Percentiles rank a stretch among this genome's conserved stretches.
Conservation (phyloP, 2,888 invertebrate species). For the Oxytorus armatus region DNA sequence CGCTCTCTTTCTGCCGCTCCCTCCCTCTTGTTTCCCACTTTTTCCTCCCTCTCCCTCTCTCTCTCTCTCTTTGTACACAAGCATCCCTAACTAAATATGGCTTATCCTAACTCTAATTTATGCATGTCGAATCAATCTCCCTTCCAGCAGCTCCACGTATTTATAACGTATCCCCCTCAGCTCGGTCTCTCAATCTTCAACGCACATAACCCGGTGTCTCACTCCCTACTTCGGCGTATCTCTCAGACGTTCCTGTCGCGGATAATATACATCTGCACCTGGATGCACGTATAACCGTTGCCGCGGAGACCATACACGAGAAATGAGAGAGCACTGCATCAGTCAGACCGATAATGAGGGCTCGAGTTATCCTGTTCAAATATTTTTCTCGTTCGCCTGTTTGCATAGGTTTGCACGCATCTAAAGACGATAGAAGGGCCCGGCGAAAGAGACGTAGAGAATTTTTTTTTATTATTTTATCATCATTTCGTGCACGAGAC, state of each 20-base stretch:
- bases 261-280: conserved; percentile 77
- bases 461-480: conserved; percentile 54
- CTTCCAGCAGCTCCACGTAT: conserved; percentile 67
- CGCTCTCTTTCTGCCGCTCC: background rate
- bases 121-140: conserved; percentile 84
- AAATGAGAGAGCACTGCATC: conserved; percentile 61
- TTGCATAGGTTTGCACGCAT: conserved; percentile 78
- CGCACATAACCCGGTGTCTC: conserved; percentile 20
- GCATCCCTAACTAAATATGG: conserved; percentile 81
- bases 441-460: conserved; percentile 32
- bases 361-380: conserved; percentile 83
- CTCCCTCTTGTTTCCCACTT: background rate
- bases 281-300: conserved; percentile 77
- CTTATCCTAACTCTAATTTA: conserved; percentile 84
- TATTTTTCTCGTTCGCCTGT: conserved; percentile 82
- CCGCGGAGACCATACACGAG: conserved; percentile 50
- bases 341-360: conserved; percentile 82
- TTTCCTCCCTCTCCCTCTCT: background rate
- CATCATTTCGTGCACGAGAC: conserved; percentile 6
- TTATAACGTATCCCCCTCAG: background rate
- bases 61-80: conserved; percentile 24
- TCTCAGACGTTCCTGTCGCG: conserved; percentile 50
- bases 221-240: conserved; percentile 57
- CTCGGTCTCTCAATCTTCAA: conserved; percentile 49
- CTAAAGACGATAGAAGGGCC: background rate